A percentile compares a stretch with the other conserved stretches of the same genome.
phyloP scores from a whole-genome alignment of 2,888 invertebrate genomes.

The Labia minor region DNA sequence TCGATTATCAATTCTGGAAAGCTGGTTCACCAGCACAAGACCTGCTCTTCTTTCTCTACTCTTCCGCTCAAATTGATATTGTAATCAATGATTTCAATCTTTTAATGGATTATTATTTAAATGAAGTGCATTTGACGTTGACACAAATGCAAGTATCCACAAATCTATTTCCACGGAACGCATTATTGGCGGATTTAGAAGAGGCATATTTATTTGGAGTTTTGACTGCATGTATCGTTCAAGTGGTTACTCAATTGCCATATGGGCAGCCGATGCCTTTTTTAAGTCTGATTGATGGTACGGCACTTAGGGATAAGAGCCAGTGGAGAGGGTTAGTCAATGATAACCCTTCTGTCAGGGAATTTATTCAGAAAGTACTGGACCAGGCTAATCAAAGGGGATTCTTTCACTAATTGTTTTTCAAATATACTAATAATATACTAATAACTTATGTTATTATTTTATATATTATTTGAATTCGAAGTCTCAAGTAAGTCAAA shows the following conservation, averaged over 20 bases:
- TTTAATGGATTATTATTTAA: conserved; percentile 14
- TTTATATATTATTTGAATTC: too few relatives aligned
- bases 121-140: not conserved
- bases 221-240: not conserved
- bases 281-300: not conserved
- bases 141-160: not conserved
- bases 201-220: not conserved
- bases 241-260: not conserved
- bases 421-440: too few relatives aligned
- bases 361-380: not conserved
- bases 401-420: too few relatives aligned
- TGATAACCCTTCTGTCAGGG: not conserved
- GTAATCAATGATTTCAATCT: not conserved
- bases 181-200: not conserved
- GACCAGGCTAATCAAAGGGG: not conserved
- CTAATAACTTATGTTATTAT: too few relatives aligned
- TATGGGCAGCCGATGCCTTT: not conserved
- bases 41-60: conserved; percentile 23
- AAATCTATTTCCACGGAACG: not conserved
- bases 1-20: conserved; percentile 23
- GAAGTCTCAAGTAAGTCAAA: too few relatives aligned
- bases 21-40: conserved; percentile 22
- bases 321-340: not conserved
- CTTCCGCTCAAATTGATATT: conserved; percentile 18
- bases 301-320: not conserved